These are phyloP conservation scores for Drosophila multiciliata DNA, from an alignment of 2,888 invertebrate species.

Conservation along the genomic window DNA sequence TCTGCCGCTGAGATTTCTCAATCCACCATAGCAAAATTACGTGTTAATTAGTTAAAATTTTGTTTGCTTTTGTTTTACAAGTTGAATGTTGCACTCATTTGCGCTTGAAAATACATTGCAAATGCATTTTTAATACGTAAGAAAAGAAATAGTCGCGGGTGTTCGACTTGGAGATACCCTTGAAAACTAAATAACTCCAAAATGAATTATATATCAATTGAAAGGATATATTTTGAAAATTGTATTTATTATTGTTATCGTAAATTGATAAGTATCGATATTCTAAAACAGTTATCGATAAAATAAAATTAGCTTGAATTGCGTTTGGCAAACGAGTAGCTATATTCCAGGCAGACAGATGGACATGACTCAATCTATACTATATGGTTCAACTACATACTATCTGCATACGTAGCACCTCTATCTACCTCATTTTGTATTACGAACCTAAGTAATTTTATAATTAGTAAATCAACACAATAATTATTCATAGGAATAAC, in stretches of 20 bases:
- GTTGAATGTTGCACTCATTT: neutral
- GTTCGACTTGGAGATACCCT: neutral
- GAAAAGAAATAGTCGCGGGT: neutral
- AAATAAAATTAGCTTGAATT: too few relatives aligned
- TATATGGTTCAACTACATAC: neutral
- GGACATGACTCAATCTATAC: neutral
- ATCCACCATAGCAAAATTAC: neutral
- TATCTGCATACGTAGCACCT: neutral
- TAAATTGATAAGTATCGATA: neutral
- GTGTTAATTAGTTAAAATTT: slow-evolving; percentile 6
- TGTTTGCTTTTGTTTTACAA: slow-evolving; percentile 1
- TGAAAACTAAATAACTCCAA: neutral
- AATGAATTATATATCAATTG: neutral
- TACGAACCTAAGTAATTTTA: neutral
- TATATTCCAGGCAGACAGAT: too few relatives aligned
- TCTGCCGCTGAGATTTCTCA: neutral
- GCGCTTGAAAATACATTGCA: neutral
- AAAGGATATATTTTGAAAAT: neutral
- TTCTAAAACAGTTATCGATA: neutral
- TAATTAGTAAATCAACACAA: neutral
- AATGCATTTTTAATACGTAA: neutral
- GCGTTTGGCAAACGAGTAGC: too few relatives aligned
- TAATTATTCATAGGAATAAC: neutral
- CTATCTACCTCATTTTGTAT: neutral
- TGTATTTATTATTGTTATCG: neutral